Conservation (phyloP, 2,888 invertebrate species). For the Oscheius onirici region DNA sequence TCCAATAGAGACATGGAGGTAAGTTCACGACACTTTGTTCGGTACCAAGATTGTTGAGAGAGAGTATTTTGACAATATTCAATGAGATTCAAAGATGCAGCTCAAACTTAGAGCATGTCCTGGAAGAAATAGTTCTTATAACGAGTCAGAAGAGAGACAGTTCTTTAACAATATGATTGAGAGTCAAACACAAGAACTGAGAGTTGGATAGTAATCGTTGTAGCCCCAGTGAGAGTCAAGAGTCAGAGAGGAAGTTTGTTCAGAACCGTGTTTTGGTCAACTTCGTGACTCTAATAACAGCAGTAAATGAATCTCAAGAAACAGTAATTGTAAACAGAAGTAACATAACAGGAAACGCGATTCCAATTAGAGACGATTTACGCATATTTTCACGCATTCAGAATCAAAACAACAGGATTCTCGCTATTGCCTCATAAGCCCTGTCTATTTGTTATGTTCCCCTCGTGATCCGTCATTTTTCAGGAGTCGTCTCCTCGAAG, state of each 20-base stretch:
- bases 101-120: too few species aligned
- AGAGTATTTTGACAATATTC: too few species aligned
- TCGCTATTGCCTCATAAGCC: not conserved
- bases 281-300: not conserved
- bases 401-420: slow-evolving; percentile 4
- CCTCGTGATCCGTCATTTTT: slow-evolving; percentile 26
- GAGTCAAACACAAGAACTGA: too few species aligned
- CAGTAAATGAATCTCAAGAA: not conserved
- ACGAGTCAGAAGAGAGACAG: too few species aligned
- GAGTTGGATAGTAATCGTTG: too few species aligned
- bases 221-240: too few species aligned
- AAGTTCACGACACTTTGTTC: too few species aligned
- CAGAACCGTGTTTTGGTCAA: not conserved
- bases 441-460: slow-evolving; percentile 24
- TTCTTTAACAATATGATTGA: too few species aligned
- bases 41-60: too few species aligned
- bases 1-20: not conserved
- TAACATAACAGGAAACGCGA: not conserved
- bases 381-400: not conserved
- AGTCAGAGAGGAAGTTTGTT: not conserved
- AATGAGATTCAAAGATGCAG: too few species aligned
- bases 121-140: too few species aligned
- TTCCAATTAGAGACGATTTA: not conserved
- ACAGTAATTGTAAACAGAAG: too few species aligned
- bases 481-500: slow-evolving; percentile 7